These are phyloP conservation scores for Meriones unguiculatus DNA, from an alignment of 2,113 vertebrate species.

Conservation along the genomic window DNA sequence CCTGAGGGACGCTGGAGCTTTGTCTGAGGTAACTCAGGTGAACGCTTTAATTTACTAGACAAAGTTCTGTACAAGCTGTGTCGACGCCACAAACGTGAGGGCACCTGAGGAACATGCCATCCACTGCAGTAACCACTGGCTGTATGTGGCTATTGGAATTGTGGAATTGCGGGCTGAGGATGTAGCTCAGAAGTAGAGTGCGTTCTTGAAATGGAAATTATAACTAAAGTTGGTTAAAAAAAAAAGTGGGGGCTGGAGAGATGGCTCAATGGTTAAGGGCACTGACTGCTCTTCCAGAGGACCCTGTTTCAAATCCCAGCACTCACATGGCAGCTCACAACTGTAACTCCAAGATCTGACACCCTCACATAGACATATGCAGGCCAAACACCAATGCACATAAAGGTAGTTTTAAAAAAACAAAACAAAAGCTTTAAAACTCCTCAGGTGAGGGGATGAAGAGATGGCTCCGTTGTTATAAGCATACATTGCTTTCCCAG, in stretches of 20 bases:
- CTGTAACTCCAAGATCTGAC: too few relatives aligned
- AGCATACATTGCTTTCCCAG: neutral
- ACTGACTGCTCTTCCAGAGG: too few relatives aligned
- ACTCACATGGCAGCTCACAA: too few relatives aligned
- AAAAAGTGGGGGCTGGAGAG: neutral
- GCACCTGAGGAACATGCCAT: neutral
- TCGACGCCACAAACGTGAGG: neutral
- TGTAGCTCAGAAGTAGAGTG: neutral
- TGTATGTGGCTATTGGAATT: neutral
- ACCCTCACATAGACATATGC: too few relatives aligned
- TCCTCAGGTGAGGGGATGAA: neutral
- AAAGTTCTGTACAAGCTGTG: neutral
- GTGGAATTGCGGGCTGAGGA: neutral
- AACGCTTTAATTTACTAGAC: slow-evolving; percentile 4
- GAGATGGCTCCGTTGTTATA: neutral
- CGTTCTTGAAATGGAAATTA: neutral
- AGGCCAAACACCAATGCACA: too few relatives aligned
- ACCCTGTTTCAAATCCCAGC: too few relatives aligned
- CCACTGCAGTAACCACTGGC: neutral
- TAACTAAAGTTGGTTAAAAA: neutral
- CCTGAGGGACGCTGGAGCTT: slow-evolving; percentile 20
- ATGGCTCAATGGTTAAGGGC: too few relatives aligned
- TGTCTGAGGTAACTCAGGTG: neutral
- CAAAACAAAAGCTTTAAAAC: neutral
- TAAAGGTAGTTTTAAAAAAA: neutral